Evolutionary conservation across 2,797 vertebrate species (phyloP), one percentile per base, ranked within the genome.

Genomic region (Amblyraja radiata): DNA sequence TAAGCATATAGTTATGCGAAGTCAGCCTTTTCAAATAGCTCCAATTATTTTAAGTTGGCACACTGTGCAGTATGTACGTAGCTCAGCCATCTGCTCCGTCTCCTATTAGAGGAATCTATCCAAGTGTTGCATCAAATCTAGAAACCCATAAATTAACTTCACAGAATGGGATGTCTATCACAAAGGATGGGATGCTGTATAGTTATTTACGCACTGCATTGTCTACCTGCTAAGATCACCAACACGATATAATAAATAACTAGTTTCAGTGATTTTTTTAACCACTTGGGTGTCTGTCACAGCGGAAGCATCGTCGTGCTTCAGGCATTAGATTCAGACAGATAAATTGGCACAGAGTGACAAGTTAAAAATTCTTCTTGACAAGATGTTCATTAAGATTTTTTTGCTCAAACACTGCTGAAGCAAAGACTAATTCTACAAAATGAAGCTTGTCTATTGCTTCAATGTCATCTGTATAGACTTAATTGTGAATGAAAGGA

Each of bases 61-160:
- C 13, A 65, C 14, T 86, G 63, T 86, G 13, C 13, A 63, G 63
- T 32, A 86, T 65, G 4, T 32, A 86, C 32, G 10, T 86, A 16
- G n/a, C 14, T 86, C 58, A 65, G 83, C 83, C 83, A 86, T 86
- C 83, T 86, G 83, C 83, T 86, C 28, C n/a, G 18, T 28, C 83
- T 86, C 61, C 83, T 65, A 58, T 13, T 25, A 58, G 81, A 13
- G 61, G 63, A 86, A 86, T 61, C 13, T 65, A 63, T 28, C 83
- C 18, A 58, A 63, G 13, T 71, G 68, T 86, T 65, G 28, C 61
- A 65, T 86, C 83, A 63, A 65, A 61, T 86, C 83, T 63, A 6
- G 14, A n/a, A 86, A 61, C n/a, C 2, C 68, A 14, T 13, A 28
- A 86, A 86, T 86, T 86, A n/a, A 63, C 61, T 63, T 13, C 58